Evolutionary conservation across 2,113 vertebrate genomes (phyloP), one percentile per base, ranked within the genome.

Genomic region (Scolopax mira): DNA sequence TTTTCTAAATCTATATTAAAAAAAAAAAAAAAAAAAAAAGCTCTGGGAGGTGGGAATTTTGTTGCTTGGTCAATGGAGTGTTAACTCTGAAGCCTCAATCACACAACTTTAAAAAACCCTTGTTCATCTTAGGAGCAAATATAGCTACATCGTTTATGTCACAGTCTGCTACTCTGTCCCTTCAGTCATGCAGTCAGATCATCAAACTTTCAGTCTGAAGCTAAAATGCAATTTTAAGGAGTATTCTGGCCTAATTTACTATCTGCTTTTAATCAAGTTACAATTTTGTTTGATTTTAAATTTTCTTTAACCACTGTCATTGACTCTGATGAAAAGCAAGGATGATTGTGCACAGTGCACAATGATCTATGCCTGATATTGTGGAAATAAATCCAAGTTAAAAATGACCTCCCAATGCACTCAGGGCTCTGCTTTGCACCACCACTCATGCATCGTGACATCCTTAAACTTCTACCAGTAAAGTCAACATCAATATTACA

Each of bases 401-500:
- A 94, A 96, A 94, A 96, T 94, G 89, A 95, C 93, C 91, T 95
- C 94, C 86, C 91, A 85, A 86, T 92, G 93, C 89, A 96, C 94
- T 95, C 85, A 89, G 85, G 85, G 94, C 79, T 96, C 93, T 72
- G 94, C 85, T 96, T 95, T 95, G 96, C 94, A 96, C 91, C 75
- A 96, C 91, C 74, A 92, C 78, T 97, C 96, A 96, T 94, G 90
- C 94, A 85, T 90, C 3, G 11, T 95, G 93, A 95, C 88, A 94
- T 93, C 88, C 93, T 96, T 97, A 96, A 92, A 96, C 93, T 94
- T 97, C 91, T 70, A 87, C 74, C 52, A 84, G 87, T 94, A 95
- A 96, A 96, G 90, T 96, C 96, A 96, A 94, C 95, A 96, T 97
- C 92, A 96, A 95, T 95, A 96, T 96, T 95, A 91, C 84, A 94